Conservation (phyloP, 2,113 vertebrate genomes). For the Chaenogobius annularis region DNA sequence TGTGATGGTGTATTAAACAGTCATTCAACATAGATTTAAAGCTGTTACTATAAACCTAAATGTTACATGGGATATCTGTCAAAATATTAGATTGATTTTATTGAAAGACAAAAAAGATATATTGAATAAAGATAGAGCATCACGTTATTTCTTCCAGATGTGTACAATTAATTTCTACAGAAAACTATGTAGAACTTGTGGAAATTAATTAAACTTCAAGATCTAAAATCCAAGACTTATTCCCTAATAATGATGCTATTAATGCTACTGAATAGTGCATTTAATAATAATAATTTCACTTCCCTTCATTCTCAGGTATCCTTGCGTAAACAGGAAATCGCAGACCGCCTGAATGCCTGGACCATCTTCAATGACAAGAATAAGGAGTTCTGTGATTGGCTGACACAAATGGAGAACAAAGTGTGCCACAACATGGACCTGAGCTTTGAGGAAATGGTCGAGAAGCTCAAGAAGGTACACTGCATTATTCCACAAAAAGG, state of each 20-base stretch:
- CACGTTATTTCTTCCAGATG: too few species aligned
- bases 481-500: background rate
- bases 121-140: too few species aligned
- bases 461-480: slow-evolving; percentile 92
- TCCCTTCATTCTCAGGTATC: slow-evolving; percentile 78
- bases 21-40: background rate
- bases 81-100: too few species aligned
- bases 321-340: slow-evolving; percentile 84
- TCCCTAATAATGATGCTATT: too few species aligned
- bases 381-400: slow-evolving; percentile 91
- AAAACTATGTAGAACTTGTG: too few species aligned
- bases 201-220: too few species aligned
- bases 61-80: background rate
- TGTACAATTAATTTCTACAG: too few species aligned
- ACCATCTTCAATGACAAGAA: slow-evolving; percentile 91
- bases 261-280: background rate
- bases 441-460: slow-evolving; percentile 92
- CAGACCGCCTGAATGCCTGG: slow-evolving; percentile 90
- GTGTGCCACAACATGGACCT: slow-evolving; percentile 84
- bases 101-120: too few species aligned
- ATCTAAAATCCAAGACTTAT: too few species aligned
- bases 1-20: background rate
- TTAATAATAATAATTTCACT: background rate
- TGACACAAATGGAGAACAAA: slow-evolving; percentile 92
- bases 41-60: background rate